Percentiles rank a stretch among this genome's conserved stretches.
Conservation (phyloP, 2,113 vertebrate genomes). For the Smithornis capensis region DNA sequence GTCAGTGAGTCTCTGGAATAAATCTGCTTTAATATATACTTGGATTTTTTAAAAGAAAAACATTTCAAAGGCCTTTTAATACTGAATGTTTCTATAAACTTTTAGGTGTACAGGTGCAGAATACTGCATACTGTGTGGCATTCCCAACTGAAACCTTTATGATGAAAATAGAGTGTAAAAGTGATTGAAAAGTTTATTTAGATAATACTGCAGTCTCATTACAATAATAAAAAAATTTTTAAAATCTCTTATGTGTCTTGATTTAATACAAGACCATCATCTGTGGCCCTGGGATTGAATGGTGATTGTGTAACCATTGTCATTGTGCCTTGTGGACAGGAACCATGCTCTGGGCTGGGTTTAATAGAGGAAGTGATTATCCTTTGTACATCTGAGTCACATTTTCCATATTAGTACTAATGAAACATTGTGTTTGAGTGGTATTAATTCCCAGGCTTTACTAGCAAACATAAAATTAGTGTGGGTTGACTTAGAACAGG, state of each 20-base stretch:
- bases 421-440: background rate
- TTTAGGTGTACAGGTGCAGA: background rate
- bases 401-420: background rate
- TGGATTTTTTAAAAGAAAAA: background rate
- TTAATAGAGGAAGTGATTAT: background rate
- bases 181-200: constrained; percentile 25
- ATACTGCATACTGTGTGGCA: background rate
- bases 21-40: background rate
- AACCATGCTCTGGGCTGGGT: background rate
- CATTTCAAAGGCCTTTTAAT: constrained; percentile 7
- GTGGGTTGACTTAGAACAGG: background rate
- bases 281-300: background rate
- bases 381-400: background rate
- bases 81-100: background rate
- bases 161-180: background rate
- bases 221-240: constrained; percentile 39
- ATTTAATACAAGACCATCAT: background rate
- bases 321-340: background rate
- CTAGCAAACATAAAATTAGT: background rate
- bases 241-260: background rate
- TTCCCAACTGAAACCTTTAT: background rate
- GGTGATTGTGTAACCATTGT: background rate
- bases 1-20: background rate
- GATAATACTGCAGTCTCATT: background rate
- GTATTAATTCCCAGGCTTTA: background rate